Base-by-base conservation (phyloP, 1,140 invertebrate species). In the Psix sp. region DNA sequence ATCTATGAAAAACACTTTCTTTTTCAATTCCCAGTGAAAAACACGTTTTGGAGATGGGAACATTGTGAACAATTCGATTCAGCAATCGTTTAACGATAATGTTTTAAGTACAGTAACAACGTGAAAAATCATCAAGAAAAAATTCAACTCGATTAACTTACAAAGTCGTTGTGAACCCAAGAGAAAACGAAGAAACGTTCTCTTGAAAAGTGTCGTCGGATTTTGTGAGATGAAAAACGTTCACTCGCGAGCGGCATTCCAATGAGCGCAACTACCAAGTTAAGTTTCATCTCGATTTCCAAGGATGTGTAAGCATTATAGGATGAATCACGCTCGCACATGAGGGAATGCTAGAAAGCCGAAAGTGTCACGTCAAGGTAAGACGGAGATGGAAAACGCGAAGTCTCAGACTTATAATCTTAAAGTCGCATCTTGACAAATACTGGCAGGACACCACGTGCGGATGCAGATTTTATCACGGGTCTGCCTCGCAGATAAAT, bases 371-470 rank as follows among this genome's bases (percentile, higher is more conserved):
- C 42, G 42, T 11, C 14, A 17, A 45, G 18, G 1, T n/a, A 1
- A 31, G 20, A 43, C 3, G 14, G 48, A 31, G 36, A 16, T 11
- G 29, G 20, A 35, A 35, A 35, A 11, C 33, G 6, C 33, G 52
- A 40, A 20, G 15, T 49, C 29, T 16, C 46, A n/a, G 11, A 35
- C 31, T 18, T 35, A 20, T 14, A 48, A 63, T 63, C 67, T 31
- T 60, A 46, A 63, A 80, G 78, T 77, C 77, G 75, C 80, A 82
- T 82, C 80, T 80, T 80, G 78, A 81, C 80, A 79, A 82, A 80
- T 82, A 80, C 80, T 81, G 77, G 81, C 81, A 81, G 80, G 79
- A 81, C n/a, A n/a, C 79, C 81, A 78, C 80, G 81, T 80, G 81
- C 77, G 77, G 74, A 79, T 73, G 76, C 74, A 74, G 79, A 82